A percentile compares a stretch with the other conserved stretches of the same genome.
Conservation (phyloP, 2,888 invertebrate genomes). For the Xestia rhomboidea region DNA sequence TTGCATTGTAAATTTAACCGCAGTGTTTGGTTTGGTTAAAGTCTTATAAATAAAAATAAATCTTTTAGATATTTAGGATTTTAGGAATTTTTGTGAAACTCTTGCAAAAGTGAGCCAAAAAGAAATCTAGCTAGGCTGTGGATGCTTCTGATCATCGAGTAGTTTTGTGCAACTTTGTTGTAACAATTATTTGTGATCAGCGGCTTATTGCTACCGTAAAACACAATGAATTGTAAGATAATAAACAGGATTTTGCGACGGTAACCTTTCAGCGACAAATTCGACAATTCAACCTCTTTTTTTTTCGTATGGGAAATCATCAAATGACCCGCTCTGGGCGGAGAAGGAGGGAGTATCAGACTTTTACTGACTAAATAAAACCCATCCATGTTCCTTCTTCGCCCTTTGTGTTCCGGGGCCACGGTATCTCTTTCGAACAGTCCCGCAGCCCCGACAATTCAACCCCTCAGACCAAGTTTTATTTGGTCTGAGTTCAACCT, state of each 20-base stretch:
- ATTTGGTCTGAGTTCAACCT: slow-evolving; percentile 15
- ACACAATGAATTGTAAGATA: background rate
- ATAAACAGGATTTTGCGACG: background rate
- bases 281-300: too few relatives aligned
- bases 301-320: too few relatives aligned
- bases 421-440: too few relatives aligned
- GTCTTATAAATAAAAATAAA: too few relatives aligned
- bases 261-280: slow-evolving; percentile 9
- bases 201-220: background rate
- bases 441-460: too few relatives aligned
- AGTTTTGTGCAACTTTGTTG: background rate
- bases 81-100: background rate
- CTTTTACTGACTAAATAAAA: too few relatives aligned
- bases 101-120: background rate
- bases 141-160: background rate
- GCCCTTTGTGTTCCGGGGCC: too few relatives aligned
- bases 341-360: too few relatives aligned
- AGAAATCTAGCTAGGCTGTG: background rate
- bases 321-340: too few relatives aligned
- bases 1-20: slow-evolving; percentile 2
- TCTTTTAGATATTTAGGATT: background rate
- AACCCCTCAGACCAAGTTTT: too few relatives aligned
- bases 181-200: background rate
- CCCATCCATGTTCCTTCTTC: too few relatives aligned
- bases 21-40: background rate